These are phyloP conservation scores for Paracyclopina nana DNA, from an alignment of 1,140 invertebrate genomes.

Conservation along the genomic window DNA sequence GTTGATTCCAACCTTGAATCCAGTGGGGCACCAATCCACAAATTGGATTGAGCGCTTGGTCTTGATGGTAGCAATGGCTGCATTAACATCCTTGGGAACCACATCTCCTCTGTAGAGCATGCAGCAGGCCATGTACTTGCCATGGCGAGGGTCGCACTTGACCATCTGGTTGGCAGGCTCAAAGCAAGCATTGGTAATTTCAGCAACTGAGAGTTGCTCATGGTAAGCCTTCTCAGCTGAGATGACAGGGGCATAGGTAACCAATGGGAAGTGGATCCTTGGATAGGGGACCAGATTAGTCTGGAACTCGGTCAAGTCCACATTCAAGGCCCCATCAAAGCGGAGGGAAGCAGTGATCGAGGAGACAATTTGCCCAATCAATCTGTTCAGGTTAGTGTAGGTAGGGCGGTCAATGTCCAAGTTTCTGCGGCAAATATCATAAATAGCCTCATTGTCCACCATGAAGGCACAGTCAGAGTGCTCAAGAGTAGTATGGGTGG, in stretches of 20 bases:
- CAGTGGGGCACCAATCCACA: conserved; percentile 60
- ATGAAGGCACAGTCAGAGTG: conserved; percentile 48
- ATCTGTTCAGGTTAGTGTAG: conserved; percentile 42
- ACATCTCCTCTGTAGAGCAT: conserved; percentile 59
- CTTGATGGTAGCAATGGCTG: conserved; percentile 61
- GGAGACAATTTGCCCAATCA: conserved; percentile 47
- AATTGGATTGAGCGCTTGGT: conserved; percentile 57
- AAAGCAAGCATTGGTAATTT: conserved; percentile 61
- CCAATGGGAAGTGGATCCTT: conserved; percentile 41
- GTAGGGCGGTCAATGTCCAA: conserved; percentile 39
- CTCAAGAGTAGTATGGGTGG: conserved; percentile 45
- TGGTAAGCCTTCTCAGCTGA: conserved; percentile 46
- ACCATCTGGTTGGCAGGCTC: conserved; percentile 67
- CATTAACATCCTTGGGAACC: conserved; percentile 64
- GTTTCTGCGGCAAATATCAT: conserved; percentile 42
- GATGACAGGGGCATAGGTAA: conserved; percentile 57
- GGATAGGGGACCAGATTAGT: conserved; percentile 41
- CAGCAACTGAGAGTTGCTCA: conserved; percentile 49
- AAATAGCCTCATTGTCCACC: conserved; percentile 51
- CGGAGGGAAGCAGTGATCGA: conserved; percentile 37
- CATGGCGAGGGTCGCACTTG: conserved; percentile 43
- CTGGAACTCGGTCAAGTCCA: conserved; percentile 37
- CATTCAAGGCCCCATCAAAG: conserved; percentile 38
- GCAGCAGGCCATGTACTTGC: conserved; percentile 61
- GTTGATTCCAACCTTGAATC: conserved; percentile 39